phyloP scores from a whole-genome alignment of 2,888 invertebrate genomes.

The Cheilosia pagana region DNA sequence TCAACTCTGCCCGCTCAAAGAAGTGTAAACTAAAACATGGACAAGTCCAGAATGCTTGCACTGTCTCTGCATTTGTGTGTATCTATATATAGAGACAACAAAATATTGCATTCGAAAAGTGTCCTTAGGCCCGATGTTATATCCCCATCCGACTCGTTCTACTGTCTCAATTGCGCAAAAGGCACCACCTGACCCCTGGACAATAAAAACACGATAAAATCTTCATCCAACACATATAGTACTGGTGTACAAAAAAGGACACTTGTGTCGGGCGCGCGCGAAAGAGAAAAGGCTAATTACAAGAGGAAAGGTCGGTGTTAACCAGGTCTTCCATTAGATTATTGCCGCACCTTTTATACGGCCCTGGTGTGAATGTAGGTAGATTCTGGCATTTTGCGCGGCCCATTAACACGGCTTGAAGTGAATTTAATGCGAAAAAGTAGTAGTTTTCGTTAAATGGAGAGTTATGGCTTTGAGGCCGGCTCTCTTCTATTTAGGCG shows the following conservation, averaged over 20 bases:
- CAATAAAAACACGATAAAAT: slow-evolving; percentile 18
- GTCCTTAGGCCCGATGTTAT: slow-evolving; percentile 35
- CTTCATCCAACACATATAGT: background rate
- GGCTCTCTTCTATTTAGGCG: background rate
- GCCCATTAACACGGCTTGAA: slow-evolving; percentile 56
- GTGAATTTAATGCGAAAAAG: slow-evolving; percentile 52
- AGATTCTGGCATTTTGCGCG: slow-evolving; percentile 51
- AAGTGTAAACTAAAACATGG: slow-evolving; percentile 27
- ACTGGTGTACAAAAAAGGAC: slow-evolving; percentile 13
- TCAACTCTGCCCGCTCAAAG: background rate
- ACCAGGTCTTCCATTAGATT: slow-evolving; percentile 54
- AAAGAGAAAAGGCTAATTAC: slow-evolving; percentile 16
- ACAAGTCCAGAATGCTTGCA: slow-evolving; percentile 8
- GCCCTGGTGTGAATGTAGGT: slow-evolving; percentile 34
- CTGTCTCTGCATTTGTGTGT: background rate
- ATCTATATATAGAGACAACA: background rate
- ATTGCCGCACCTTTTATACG: slow-evolving; percentile 39
- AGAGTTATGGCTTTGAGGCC: slow-evolving; percentile 11
- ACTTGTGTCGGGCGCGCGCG: slow-evolving; percentile 2
- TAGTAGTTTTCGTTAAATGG: slow-evolving; percentile 46
- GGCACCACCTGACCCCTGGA: background rate
- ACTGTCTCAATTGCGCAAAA: slow-evolving; percentile 20
- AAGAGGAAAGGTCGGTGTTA: slow-evolving; percentile 4
- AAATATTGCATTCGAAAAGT: slow-evolving; percentile 45
- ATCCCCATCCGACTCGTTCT: background rate